Evolutionary conservation across 2,888 invertebrate genomes (phyloP).

Genomic region (Patella pellucida): DNA sequence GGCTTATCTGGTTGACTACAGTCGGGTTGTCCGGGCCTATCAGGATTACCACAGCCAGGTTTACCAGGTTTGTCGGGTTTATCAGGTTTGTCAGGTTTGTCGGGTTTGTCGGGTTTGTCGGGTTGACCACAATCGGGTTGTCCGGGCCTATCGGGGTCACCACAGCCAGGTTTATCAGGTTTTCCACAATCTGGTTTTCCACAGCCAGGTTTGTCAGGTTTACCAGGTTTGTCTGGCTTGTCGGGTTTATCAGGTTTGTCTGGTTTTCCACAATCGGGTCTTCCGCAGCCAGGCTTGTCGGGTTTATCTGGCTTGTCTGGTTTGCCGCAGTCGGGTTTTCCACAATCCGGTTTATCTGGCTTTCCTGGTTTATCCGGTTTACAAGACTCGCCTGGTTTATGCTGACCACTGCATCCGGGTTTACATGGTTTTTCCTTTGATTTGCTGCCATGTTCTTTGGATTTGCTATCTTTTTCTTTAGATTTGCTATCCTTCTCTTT

Average conservation of each 20-base stretch:
- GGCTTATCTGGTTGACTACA: neutral
- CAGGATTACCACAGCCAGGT: slow-evolving; percentile 1
- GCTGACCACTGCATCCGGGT: slow-evolving; percentile 13
- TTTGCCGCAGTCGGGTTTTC: neutral
- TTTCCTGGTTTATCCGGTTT: slow-evolving; percentile 16
- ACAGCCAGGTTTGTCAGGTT: neutral
- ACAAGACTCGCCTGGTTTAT: slow-evolving; percentile 6
- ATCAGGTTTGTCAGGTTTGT: slow-evolving; percentile 3
- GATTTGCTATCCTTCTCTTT: slow-evolving; percentile 3
- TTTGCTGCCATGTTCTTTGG: slow-evolving; percentile 14
- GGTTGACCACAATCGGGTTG: neutral
- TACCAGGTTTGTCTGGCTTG: slow-evolving; percentile 4
- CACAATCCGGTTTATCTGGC: slow-evolving; percentile 14
- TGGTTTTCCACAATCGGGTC: neutral
- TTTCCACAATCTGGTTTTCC: neutral
- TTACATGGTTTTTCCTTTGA: slow-evolving; percentile 15
- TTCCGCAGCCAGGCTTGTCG: neutral
- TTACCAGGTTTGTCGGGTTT: slow-evolving; percentile 8
- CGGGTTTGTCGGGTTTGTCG: slow-evolving; percentile 12
- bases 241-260: slow-evolving; percentile 14
- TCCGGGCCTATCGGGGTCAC: slow-evolving; percentile 10
- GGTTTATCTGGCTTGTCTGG: slow-evolving; percentile 18
- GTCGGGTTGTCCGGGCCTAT: slow-evolving; percentile 1
- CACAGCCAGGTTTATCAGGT: slow-evolving; percentile 8
- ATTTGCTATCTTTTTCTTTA: slow-evolving; percentile 16